These are phyloP conservation scores for Heloderma charlesbogerti DNA, from an alignment of 2,113 vertebrate species.

Conservation along the genomic window DNA sequence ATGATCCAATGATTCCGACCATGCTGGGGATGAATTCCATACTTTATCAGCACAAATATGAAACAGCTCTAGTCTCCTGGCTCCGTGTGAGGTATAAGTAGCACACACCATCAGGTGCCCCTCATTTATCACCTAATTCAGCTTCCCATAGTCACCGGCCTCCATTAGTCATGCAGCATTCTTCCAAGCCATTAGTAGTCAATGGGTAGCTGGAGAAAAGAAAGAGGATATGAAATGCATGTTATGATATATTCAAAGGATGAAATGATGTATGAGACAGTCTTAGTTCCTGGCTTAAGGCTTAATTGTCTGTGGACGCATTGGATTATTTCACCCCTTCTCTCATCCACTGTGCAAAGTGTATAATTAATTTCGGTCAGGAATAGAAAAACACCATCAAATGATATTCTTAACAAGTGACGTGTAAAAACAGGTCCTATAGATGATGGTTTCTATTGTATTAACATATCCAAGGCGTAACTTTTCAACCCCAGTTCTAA, in stretches of 20 bases:
- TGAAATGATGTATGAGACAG: conserved; percentile 39
- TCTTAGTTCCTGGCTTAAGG: conserved; percentile 2
- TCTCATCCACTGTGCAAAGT: conserved; percentile 8
- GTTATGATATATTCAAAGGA: conserved; percentile 26
- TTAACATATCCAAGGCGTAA: background rate
- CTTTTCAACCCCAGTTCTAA: background rate
- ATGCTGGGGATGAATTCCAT: background rate
- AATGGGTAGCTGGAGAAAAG: conserved; percentile 20
- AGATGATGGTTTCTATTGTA: background rate
- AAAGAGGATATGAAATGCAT: conserved; percentile 13
- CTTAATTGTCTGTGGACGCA: background rate
- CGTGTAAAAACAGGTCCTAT: background rate
- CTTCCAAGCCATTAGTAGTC: conserved; percentile 2
- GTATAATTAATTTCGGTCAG: conserved; percentile 17
- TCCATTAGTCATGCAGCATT: conserved; percentile 18
- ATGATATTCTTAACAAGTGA: background rate
- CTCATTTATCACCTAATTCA: conserved; percentile 16
- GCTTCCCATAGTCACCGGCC: conserved; percentile 1
- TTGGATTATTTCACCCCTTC: conserved; percentile 16
- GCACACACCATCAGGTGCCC: background rate
- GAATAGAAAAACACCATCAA: background rate
- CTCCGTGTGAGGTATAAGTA: background rate
- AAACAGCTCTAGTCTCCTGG: background rate
- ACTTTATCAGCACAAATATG: background rate
- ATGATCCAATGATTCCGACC: background rate